Conservation (phyloP, 1,140 invertebrate species). For the Tetraneura akinire region DNA sequence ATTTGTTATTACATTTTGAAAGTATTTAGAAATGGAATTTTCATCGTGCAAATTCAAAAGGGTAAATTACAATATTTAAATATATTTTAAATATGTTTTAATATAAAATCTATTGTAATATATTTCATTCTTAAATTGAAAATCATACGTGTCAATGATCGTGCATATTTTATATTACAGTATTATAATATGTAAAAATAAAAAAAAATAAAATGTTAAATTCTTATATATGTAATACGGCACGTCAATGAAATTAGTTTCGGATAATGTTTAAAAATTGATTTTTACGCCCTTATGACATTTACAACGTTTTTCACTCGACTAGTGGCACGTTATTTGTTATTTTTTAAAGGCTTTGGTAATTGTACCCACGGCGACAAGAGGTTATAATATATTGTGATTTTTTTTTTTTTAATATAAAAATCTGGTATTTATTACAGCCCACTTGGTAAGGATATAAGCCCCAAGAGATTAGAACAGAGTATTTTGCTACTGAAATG, state of each 20-base stretch:
- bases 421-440: conserved; percentile 29
- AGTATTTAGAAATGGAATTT: no score
- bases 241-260: background rate
- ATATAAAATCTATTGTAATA: no score
- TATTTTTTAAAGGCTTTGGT: background rate
- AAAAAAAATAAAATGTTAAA: no score
- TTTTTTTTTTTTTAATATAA: conserved; percentile 31
- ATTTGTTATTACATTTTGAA: no score
- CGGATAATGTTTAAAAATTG: background rate
- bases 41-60: no score
- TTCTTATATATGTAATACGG: no score
- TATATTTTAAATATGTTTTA: no score
- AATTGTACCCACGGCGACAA: conserved; percentile 1
- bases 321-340: background rate
- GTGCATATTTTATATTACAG: no score
- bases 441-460: conserved; percentile 23
- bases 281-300: background rate
- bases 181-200: no score
- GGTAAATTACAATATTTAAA: no score
- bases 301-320: background rate
- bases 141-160: no score
- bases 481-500: background rate
- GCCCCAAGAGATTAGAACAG: conserved; percentile 16
- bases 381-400: conserved; percentile 18
- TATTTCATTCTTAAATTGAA: no score